Evolutionary conservation across 1,140 invertebrate genomes (phyloP).

Genomic region (Goniozus legneri): DNA sequence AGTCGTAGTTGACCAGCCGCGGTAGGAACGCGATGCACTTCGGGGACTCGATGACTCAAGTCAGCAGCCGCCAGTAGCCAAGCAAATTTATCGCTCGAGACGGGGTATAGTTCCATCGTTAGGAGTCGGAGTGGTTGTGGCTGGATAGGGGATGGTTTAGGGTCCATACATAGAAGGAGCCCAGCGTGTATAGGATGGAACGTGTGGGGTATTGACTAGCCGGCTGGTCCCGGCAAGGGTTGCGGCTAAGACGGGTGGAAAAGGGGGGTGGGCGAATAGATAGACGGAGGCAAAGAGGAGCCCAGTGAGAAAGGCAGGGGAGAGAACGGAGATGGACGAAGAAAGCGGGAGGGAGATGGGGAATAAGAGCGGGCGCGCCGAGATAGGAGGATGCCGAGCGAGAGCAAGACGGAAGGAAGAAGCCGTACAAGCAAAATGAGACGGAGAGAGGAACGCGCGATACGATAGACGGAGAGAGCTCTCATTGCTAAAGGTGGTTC

Average conservation of each 20-base stretch:
- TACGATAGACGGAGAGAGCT: conserved; percentile 14
- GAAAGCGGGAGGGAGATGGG: background rate
- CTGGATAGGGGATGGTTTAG: conserved; percentile 32
- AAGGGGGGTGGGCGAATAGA: conserved; percentile 21
- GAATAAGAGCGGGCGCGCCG: conserved; percentile 2
- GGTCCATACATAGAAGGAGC: conserved; percentile 31
- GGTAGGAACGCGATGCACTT: conserved; percentile 4
- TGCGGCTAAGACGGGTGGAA: conserved; percentile 48
- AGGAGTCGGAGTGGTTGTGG: conserved; percentile 26
- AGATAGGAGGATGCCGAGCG: too few species aligned
- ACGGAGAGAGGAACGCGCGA: conserved; percentile 1
- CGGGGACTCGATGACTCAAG: conserved; percentile 25
- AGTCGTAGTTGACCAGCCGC: background rate
- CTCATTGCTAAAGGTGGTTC: conserved; percentile 37
- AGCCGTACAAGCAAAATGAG: conserved; percentile 13
- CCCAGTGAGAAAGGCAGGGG: conserved; percentile 24
- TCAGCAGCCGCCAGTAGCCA: conserved; percentile 35
- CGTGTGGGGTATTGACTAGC: conserved; percentile 45
- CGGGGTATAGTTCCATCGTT: conserved; percentile 34
- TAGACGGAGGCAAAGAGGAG: conserved; percentile 17
- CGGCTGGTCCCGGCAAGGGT: conserved; percentile 47
- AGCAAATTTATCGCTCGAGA: conserved; percentile 37
- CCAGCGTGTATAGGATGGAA: conserved; percentile 32
- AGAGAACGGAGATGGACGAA: conserved; percentile 1
- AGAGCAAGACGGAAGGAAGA: conserved; percentile 22